A percentile compares a stretch with the other conserved stretches of the same genome.
Evolutionary conservation across 2,113 vertebrate species (phyloP).

Genomic region (Copsychus sechellarum): DNA sequence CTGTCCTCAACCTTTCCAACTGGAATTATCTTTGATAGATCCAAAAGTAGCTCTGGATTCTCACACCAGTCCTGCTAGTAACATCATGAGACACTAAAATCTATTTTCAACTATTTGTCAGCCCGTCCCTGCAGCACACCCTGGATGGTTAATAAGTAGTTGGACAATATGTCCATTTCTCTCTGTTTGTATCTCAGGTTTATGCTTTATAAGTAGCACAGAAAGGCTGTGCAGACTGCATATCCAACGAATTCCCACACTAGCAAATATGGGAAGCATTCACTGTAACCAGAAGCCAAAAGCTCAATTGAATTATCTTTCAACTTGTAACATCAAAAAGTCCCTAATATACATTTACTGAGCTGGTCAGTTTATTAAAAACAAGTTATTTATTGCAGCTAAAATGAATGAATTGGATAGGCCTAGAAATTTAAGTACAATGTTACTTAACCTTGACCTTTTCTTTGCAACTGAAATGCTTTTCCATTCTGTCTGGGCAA

Average conservation of each 20-base stretch:
- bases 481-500: neutral
- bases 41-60: conserved; percentile 54
- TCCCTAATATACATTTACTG: neutral
- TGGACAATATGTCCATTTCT: neutral
- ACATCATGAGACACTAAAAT: neutral
- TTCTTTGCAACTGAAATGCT: neutral
- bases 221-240: neutral
- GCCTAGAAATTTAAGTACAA: neutral
- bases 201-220: neutral
- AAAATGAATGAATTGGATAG: neutral
- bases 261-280: neutral
- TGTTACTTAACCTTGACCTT: too few species aligned
- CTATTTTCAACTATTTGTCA: conserved; percentile 30
- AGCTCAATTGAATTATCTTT: conserved; percentile 3
- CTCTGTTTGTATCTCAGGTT: neutral
- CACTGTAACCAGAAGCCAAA: neutral
- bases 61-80: conserved; percentile 1
- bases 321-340: neutral
- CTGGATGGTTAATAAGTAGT: neutral
- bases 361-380: conserved; percentile 13
- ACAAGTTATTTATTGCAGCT: neutral
- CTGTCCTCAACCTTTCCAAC: conserved; percentile 18
- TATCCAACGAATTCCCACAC: neutral
- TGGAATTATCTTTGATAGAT: conserved; percentile 28
- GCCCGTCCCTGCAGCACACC: neutral